Evolutionary conservation across 2,797 vertebrate species (phyloP), one percentile per base, ranked within the genome.

Genomic region (Schizopygopsis malacanthus): DNA sequence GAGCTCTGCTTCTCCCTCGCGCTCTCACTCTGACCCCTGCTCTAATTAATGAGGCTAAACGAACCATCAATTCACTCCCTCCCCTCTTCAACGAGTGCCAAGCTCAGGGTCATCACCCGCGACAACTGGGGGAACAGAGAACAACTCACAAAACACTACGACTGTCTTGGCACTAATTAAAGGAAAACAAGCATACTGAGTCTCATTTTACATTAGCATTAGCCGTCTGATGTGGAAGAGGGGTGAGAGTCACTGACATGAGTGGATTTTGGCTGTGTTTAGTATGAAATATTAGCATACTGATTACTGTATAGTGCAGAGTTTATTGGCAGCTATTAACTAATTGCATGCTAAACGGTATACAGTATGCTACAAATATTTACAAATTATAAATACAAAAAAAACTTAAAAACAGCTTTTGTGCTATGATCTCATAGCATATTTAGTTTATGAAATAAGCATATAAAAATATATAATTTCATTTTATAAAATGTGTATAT

Each of bases 1-100:
- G 61, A 85, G 83, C 65, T 15, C 28, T 67, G 65, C 39, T 13
- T 85, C 61, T 65, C 84, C 76, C 86, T 87, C 28, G 10, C 18
- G 52, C n/a, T 78, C 82, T 87, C 78, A 72, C 82, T 54, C 75
- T 85, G 88, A 79, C 85, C 87, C 90, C 69, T 41, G 65, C 86
- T 87, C 89, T 91, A 89, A 93, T 93, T 94, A 94, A 93, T 92
- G 89, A 92, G 91, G 90, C 92, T 87, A 90, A 93, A 94, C 90
- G 85, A 92, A 90, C 89, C 91, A 79, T 91, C 65, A 78, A 75
- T 78, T 56, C 65, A 72, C 73, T 85, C 79, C 59, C 70, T 85
- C 63, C 25, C 87, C 72, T 71, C 90, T 85, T 59, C 77, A 90
- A 84, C 56, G 73, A 88, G 67, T 63, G 87, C 82, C 88, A 86